Base-by-base conservation (phyloP, 2,888 invertebrate species). In the Dicyrtomina minuta region DNA sequence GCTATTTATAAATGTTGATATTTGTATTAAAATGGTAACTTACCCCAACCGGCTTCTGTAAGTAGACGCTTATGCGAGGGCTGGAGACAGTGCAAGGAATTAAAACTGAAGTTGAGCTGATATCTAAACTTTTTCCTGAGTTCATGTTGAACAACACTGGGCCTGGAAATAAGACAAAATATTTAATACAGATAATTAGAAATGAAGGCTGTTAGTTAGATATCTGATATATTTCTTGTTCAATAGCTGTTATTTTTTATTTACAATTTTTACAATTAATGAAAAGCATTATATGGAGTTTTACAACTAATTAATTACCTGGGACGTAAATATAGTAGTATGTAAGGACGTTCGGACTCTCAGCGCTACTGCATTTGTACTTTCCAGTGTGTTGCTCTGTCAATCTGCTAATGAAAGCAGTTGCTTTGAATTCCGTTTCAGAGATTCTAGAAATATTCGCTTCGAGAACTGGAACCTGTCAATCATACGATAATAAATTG, bases 381-480 rank as follows among this genome's bases (percentile, higher is more conserved):
- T 73, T 75, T 15, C 77, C 77, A 22, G 75, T 77, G 66, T 77
- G 77, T 44, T 73, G 66, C 53, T 77, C 77, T 61, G 74, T 74
- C 6, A 72, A 39, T n/a, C 73, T 71, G 22, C 56, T 73, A 39
- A 77, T 69, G 22, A 75, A 66, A 13, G 60, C 70, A 1, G 74
- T 66, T 10, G 77, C 71, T 10, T 60, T 72, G 68, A 65, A 76
- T 26, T 72, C 71, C 0, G 62, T 70, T 1, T 64, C 22, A 4
- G 68, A 41, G 20, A 64, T 58, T 43, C 69, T 72, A 6, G 65
- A 56, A 51, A 75, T 72, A 6, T 61, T 72, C 1, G 70, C 64
- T 1, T 71, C 72, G 12, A 72, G 60, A 12, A 69, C 60, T 6
- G 77, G 77, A 49, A 74, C 60, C 74, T 74, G 51, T 4, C 56